These are phyloP conservation scores for Emydocephalus ijimae DNA, from an alignment of 2,113 vertebrate species.

Conservation along the genomic window DNA sequence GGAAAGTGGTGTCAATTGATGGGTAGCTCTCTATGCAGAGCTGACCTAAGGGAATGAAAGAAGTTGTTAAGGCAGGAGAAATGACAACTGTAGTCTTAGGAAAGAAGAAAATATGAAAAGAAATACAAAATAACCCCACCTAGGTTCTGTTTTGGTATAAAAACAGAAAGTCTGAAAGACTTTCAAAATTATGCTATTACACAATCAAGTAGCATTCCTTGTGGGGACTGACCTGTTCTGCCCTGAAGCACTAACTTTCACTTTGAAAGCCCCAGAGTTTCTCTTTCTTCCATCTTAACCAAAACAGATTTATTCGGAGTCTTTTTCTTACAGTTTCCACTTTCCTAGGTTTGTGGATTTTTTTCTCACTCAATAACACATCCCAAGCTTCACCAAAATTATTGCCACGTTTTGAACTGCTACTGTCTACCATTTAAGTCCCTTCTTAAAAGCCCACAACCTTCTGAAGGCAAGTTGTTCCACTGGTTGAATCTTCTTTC, in stretches of 20 bases:
- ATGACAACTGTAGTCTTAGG: background rate
- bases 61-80: background rate
- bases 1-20: background rate
- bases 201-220: background rate
- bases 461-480: background rate
- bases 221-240: background rate
- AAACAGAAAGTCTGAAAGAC: background rate
- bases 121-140: background rate
- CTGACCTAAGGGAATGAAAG: background rate
- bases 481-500: background rate
- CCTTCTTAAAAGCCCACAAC: background rate
- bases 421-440: background rate
- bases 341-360: background rate
- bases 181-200: background rate
- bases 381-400: background rate
- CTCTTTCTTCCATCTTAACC: background rate
- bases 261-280: background rate
- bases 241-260: background rate
- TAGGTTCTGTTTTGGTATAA: background rate
- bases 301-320: background rate
- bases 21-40: background rate
- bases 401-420: background rate
- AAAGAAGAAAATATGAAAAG: background rate
- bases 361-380: background rate
- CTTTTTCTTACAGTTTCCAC: background rate